These are phyloP conservation scores for Platycheirus rosarum DNA, from an alignment of 2,888 invertebrate species.

Conservation along the genomic window DNA sequence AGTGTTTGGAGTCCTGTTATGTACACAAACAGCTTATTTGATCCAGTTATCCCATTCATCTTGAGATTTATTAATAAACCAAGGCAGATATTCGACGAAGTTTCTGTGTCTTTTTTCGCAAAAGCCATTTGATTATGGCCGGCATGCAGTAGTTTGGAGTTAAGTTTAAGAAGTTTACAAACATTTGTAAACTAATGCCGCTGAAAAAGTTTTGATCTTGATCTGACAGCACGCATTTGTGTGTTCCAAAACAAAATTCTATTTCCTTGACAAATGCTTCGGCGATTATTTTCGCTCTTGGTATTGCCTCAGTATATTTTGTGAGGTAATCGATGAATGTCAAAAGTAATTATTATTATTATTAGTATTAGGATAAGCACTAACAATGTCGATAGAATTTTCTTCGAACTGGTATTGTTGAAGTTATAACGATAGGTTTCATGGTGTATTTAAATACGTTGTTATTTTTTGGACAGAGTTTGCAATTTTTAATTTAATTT, in stretches of 20 bases:
- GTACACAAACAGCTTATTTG: neutral
- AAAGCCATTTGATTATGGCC: constrained; percentile 6
- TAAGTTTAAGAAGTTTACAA: constrained; percentile 3
- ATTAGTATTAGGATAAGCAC: constrained; percentile 1
- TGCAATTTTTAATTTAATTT: no score
- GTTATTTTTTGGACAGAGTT: no score
- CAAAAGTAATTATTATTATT: neutral
- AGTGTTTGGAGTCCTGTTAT: neutral
- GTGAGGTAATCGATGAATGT: neutral
- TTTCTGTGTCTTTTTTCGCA: constrained; percentile 5
- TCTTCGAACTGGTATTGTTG: neutral
- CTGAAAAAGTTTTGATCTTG: no score
- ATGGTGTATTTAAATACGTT: no score
- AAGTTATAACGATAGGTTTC: neutral
- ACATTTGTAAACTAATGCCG: neutral
- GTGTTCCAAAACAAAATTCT: neutral
- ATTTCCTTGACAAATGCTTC: neutral
- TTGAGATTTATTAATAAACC: constrained; percentile 7
- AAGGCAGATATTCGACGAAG: neutral
- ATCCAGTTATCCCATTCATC: constrained; percentile 1
- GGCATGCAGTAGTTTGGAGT: constrained; percentile 4
- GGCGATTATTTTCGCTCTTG: neutral
- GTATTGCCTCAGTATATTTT: neutral
- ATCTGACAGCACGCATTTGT: neutral
- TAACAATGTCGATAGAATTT: constrained; percentile 2